These are phyloP conservation scores for Avahi laniger DNA, from an alignment of 2,797 vertebrate genomes.

Conservation along the genomic window DNA sequence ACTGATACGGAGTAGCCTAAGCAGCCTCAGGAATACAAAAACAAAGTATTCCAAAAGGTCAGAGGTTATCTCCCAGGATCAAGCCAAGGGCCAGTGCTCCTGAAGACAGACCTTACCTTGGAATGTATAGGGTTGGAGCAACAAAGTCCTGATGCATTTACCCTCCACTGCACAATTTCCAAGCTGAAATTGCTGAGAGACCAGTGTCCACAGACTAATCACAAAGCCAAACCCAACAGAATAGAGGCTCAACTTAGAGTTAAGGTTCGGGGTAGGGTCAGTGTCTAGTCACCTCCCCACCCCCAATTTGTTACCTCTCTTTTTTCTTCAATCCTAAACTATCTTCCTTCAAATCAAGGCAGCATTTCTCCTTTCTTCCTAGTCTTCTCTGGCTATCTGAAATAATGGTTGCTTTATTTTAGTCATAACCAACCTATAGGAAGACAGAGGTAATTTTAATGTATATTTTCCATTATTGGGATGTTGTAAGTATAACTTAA, in stretches of 20 bases:
- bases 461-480: not conserved
- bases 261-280: not conserved
- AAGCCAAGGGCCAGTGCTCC: not conserved
- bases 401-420: slow-evolving; percentile 51
- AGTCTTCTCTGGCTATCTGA: not conserved
- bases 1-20: not conserved
- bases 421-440: not conserved
- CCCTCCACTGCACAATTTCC: not conserved
- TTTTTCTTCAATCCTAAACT: not conserved
- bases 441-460: not conserved
- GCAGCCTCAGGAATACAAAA: not conserved
- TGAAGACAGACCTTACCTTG: not conserved
- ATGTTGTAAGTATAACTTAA: not conserved
- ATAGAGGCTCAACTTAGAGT: not conserved
- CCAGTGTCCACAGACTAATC: not conserved
- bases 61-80: not conserved
- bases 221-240: not conserved
- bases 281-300: rapidly evolving
- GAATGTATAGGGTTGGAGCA: not conserved
- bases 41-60: not conserved
- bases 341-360: slow-evolving; percentile 23
- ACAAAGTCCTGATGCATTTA: not conserved
- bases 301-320: not conserved
- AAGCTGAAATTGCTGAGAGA: not conserved
- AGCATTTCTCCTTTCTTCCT: not conserved